Evolutionary conservation across 2,888 invertebrate species (phyloP).

Genomic region (Metacarcinus magister): DNA sequence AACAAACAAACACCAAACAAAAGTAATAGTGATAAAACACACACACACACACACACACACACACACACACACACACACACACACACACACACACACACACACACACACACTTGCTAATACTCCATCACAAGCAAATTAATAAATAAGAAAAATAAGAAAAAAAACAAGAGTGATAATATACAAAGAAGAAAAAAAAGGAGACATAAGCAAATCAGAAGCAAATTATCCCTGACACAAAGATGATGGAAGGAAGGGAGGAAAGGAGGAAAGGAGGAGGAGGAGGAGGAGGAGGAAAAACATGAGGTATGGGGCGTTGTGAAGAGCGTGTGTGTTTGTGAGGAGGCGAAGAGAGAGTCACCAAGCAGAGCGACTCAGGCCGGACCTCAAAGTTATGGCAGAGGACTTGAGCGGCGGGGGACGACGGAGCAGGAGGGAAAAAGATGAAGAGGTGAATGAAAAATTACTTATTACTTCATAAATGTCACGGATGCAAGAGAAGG

Average conservation of each 20-base stretch:
- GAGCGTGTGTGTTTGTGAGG: constrained; percentile 34
- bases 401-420: background rate
- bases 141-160: background rate
- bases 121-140: background rate
- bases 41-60: background rate
- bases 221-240: background rate
- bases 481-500: constrained; percentile 28
- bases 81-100: background rate
- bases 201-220: background rate
- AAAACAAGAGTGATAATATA: background rate
- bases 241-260: background rate
- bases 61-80: too few relatives aligned
- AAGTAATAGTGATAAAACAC: background rate
- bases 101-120: background rate
- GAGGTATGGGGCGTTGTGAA: background rate
- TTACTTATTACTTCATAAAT: constrained; percentile 48
- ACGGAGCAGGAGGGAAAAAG: constrained; percentile 15
- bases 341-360: constrained; percentile 6
- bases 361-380: background rate
- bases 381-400: background rate
- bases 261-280: background rate
- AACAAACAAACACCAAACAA: background rate
- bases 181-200: background rate
- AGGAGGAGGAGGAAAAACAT: background rate
- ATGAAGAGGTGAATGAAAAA: constrained; percentile 41